Evolutionary conservation across 2,113 vertebrate genomes (phyloP).

Genomic region (Sylvilagus bachmani): DNA sequence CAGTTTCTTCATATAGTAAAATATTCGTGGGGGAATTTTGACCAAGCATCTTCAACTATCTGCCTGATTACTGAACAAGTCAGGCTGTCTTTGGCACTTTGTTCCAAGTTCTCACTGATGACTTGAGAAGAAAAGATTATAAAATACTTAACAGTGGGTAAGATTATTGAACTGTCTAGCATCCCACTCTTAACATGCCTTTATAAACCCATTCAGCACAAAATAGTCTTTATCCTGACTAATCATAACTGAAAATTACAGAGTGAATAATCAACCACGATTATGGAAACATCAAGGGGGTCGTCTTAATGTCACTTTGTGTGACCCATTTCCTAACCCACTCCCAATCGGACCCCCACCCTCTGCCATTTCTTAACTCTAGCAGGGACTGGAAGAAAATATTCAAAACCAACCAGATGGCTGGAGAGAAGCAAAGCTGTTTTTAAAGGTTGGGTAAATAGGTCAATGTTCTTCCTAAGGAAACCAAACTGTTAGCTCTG

Average conservation of each 20-base stretch:
- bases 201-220: slow-evolving; percentile 63
- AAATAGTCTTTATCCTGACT: slow-evolving; percentile 69
- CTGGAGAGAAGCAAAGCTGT: neutral
- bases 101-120: slow-evolving; percentile 39
- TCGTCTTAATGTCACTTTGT: neutral
- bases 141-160: slow-evolving; percentile 63
- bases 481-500: neutral
- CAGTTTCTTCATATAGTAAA: slow-evolving; percentile 54
- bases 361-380: neutral
- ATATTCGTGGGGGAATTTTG: slow-evolving; percentile 60
- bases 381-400: slow-evolving; percentile 51
- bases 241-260: slow-evolving; percentile 71
- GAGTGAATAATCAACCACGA: slow-evolving; percentile 57
- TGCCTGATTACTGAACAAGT: slow-evolving; percentile 65
- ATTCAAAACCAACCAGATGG: slow-evolving; percentile 10
- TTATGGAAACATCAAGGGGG: slow-evolving; percentile 36
- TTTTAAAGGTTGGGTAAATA: slow-evolving; percentile 45
- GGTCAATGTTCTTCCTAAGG: neutral
- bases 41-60: slow-evolving; percentile 42
- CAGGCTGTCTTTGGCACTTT: slow-evolving; percentile 33
- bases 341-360: neutral
- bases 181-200: slow-evolving; percentile 20
- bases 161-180: slow-evolving; percentile 29
- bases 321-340: neutral
- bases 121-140: slow-evolving; percentile 47